Percentiles rank a stretch among this genome's conserved stretches.
Evolutionary conservation across 2,797 vertebrate species (phyloP).

Genomic region (Toxotes lorentzi): DNA sequence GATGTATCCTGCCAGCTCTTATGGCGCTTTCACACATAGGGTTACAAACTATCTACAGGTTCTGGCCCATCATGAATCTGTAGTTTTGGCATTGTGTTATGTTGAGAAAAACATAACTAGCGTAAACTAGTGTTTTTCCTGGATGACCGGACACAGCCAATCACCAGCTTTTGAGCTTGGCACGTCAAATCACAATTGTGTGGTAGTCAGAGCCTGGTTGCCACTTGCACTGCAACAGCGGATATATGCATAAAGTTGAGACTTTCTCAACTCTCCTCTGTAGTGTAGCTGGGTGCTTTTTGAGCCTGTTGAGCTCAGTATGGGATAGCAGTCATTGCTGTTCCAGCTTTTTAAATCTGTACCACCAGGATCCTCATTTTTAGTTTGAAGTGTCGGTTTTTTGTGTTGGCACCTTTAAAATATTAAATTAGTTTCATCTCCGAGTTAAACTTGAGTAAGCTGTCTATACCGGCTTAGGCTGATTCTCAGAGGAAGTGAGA

Average conservation of each 20-base stretch:
- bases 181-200: not conserved
- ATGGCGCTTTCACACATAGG: not conserved
- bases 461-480: slow-evolving; percentile 17
- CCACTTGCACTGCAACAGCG: not conserved
- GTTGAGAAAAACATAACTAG: too few relatives aligned
- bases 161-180: too few relatives aligned
- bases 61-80: not conserved
- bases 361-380: not conserved
- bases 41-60: not conserved
- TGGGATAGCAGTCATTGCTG: not conserved
- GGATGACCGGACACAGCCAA: too few relatives aligned
- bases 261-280: not conserved
- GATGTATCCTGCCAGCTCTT: not conserved
- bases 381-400: not conserved
- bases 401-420: slow-evolving; percentile 10
- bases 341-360: not conserved
- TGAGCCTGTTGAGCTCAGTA: not conserved
- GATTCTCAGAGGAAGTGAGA: slow-evolving; percentile 54
- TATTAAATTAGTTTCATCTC: not conserved
- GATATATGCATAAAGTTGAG: not conserved
- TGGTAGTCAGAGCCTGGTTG: not conserved
- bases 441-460: slow-evolving; percentile 7
- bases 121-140: too few relatives aligned
- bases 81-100: not conserved
- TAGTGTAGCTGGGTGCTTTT: not conserved